These are phyloP conservation scores for Trinectes maculatus DNA, from an alignment of 2,113 vertebrate species.

Conservation along the genomic window DNA sequence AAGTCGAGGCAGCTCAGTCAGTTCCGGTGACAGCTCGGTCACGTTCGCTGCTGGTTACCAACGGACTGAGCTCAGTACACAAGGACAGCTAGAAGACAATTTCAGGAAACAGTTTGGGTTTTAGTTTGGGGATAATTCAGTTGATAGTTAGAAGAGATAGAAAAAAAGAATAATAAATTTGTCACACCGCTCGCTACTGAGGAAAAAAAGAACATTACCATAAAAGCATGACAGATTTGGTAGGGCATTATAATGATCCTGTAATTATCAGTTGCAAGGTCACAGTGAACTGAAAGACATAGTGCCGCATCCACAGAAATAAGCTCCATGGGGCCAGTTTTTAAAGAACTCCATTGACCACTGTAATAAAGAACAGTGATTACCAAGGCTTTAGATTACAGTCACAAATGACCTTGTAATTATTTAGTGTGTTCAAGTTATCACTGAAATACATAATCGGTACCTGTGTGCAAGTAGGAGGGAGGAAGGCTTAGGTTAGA, in stretches of 20 bases:
- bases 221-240: conserved; percentile 54
- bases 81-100: conserved; percentile 12
- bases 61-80: neutral
- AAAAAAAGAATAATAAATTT: conserved; percentile 41
- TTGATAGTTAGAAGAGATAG: conserved; percentile 36
- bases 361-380: neutral
- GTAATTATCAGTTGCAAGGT: conserved; percentile 59
- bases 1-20: conserved; percentile 8
- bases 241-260: conserved; percentile 39
- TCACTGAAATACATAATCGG: neutral
- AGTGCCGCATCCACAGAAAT: conserved; percentile 20
- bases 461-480: neutral
- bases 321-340: conserved; percentile 8
- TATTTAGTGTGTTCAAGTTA: neutral
- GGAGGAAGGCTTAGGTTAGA: neutral
- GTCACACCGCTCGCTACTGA: conserved; percentile 25
- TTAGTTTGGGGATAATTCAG: conserved; percentile 33
- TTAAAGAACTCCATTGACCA: conserved; percentile 7
- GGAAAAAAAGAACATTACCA: conserved; percentile 58
- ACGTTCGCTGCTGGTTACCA: conserved; percentile 14
- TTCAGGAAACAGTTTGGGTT: conserved; percentile 21
- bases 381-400: neutral
- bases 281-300: conserved; percentile 33
- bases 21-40: conserved; percentile 7
- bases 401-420: neutral